These are phyloP conservation scores for Elaphurus davidianus DNA, from an alignment of 2,113 vertebrate genomes.

Conservation along the genomic window DNA sequence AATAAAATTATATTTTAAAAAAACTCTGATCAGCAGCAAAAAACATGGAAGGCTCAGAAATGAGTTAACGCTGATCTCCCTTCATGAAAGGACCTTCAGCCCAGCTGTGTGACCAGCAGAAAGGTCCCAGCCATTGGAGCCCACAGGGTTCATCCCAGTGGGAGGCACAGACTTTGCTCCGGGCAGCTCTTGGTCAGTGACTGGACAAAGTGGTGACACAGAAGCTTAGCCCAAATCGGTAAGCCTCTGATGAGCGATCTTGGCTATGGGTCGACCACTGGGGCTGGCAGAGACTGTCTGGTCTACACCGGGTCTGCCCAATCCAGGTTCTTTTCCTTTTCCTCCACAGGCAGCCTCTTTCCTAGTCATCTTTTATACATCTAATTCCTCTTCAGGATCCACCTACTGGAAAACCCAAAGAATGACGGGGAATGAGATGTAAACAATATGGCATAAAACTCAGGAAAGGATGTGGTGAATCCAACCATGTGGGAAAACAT, in stretches of 20 bases:
- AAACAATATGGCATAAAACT: not conserved
- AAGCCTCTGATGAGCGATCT: not conserved
- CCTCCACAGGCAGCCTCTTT: not conserved
- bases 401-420: not conserved
- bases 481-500: not conserved
- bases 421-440: not conserved
- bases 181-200: not conserved
- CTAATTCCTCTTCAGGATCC: not conserved
- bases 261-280: not conserved
- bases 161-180: not conserved
- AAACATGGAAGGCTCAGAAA: not conserved
- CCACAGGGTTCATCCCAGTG: not conserved
- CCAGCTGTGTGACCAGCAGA: not conserved
- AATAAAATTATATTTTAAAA: not conserved
- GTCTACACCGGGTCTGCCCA: not conserved
- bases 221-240: too few relatives aligned
- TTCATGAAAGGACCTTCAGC: not conserved
- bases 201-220: not conserved
- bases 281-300: not conserved
- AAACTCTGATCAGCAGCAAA: not conserved
- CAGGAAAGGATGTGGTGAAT: not conserved
- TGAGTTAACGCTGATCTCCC: not conserved
- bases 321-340: not conserved
- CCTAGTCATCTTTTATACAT: not conserved
- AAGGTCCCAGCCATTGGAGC: not conserved